A percentile compares a stretch with the other conserved stretches of the same genome.
phyloP scores from a whole-genome alignment of 2,113 vertebrate species.

The Rostratula benghalensis region DNA sequence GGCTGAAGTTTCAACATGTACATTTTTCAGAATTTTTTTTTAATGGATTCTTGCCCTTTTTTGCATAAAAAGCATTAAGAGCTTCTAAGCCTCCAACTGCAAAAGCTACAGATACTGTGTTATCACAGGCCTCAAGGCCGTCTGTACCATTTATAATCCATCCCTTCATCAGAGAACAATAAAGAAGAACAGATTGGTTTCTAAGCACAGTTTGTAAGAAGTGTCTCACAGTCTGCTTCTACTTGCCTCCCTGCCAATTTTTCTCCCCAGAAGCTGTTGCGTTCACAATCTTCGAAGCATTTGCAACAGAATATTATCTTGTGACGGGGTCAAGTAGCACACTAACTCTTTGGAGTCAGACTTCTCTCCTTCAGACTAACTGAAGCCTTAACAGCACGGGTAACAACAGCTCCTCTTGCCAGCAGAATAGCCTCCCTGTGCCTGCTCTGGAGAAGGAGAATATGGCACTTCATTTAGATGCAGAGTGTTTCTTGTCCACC shows the following conservation, averaged over 20 bases:
- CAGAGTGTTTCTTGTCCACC: neutral
- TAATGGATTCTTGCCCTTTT: neutral
- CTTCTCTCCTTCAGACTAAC: neutral
- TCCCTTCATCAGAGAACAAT: conserved; percentile 44
- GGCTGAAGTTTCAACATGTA: neutral
- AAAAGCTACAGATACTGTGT: conserved; percentile 20
- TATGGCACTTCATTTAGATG: neutral
- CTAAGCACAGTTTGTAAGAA: conserved; percentile 60
- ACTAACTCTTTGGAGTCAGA: neutral
- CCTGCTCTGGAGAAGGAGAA: neutral
- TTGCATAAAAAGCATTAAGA: neutral
- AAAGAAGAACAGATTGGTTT: conserved; percentile 67
- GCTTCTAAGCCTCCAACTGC: neutral
- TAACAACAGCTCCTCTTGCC: neutral
- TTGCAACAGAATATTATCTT: conserved; percentile 40
- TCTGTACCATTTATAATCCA: conserved; percentile 31
- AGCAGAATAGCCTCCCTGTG: neutral
- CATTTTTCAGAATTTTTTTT: neutral
- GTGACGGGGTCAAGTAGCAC: conserved; percentile 30
- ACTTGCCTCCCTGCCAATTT: conserved; percentile 61
- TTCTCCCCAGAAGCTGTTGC: conserved; percentile 31
- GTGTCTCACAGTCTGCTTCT: conserved; percentile 63
- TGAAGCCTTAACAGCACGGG: neutral
- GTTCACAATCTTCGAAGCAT: neutral
- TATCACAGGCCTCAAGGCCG: neutral